These are phyloP conservation scores for Aix galericulata DNA, from an alignment of 2,113 vertebrate species.

Conservation along the genomic window DNA sequence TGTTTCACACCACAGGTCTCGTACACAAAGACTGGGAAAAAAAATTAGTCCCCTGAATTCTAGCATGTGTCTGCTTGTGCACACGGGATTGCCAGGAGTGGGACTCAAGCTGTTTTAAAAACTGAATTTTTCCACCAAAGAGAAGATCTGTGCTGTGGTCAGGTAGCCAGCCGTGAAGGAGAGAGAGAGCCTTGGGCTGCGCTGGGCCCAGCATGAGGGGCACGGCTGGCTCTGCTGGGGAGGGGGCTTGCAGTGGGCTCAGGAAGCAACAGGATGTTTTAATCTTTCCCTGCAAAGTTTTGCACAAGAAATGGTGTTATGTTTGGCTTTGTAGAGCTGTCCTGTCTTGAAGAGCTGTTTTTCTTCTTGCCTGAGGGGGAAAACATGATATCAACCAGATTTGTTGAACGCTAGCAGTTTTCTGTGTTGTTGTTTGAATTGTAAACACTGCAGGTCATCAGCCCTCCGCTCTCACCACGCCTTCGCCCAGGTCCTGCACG, in stretches of 20 bases:
- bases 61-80: not conserved
- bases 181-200: not conserved
- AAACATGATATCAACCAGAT: conserved; percentile 57
- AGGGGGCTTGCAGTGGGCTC: not conserved
- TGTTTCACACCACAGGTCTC: not conserved
- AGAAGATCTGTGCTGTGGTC: not conserved
- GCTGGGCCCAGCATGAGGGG: not conserved
- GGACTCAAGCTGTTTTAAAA: not conserved
- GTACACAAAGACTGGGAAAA: not conserved
- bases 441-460: conserved; percentile 21
- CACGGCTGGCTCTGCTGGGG: accelerated
- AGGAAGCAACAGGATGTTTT: conserved; percentile 45
- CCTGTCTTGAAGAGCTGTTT: conserved; percentile 38
- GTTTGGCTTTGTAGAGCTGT: not conserved
- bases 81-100: not conserved
- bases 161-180: not conserved
- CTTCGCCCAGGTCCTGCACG: not conserved
- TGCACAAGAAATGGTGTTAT: conserved; percentile 36
- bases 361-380: conserved; percentile 46
- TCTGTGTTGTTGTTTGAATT: not conserved
- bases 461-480: not conserved
- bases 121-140: not conserved
- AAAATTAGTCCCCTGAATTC: not conserved
- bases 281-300: conserved; percentile 46
- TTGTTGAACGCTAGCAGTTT: conserved; percentile 42